Base-by-base conservation (phyloP, 2,888 invertebrate genomes). In the Syritta pipiens region DNA sequence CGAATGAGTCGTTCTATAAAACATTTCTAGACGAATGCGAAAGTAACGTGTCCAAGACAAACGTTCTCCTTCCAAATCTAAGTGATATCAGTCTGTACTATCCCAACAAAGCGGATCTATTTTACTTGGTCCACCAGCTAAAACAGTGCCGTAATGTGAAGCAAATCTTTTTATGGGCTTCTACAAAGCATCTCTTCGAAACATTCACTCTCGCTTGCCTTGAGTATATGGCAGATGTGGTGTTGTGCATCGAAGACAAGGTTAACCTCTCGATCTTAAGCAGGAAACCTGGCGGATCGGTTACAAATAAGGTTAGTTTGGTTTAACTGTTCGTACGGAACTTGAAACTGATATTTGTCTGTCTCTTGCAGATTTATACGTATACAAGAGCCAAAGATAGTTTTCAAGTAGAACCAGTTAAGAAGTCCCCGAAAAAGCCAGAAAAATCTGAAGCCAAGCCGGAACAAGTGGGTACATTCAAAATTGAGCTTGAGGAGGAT, bases 401-500 rank as follows among this genome's bases (percentile, higher is more conserved):
- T 72, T 86, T 89, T 48, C 60, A 82, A 12, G 83, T 88, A 0
- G 82, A 83, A 37, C 74, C 83, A 1, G 4, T 68, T 3, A 83
- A 81, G 6, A 42, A 63, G 0, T 35, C 24, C 12, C 63, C 17
- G 4, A 72, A 57, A n/a, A 24, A 49, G 3, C 5, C 65, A 14
- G 79, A 76, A 14, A 59, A 49, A 3, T 12, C 17, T n/a, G 40
- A 35, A 6, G 55, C 74, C 1, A 83, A 82, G 10, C 51, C 67
- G 3, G 77, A 77, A 2, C 82, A 83, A 53, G 17, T 83, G 1
- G 84, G 85, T 20, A 88, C 89, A 4, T 89, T 89, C 42, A 89
- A 89, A 83, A 89, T 89, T 19, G 88, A 88, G 32, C 75, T 89
- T 4, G 86, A 87, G 14, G 89, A 89, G 63, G 88, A 88, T 35